These are phyloP conservation scores for Ceratosolen fusciceps DNA, from an alignment of 1,140 invertebrate species.

Conservation along the genomic window DNA sequence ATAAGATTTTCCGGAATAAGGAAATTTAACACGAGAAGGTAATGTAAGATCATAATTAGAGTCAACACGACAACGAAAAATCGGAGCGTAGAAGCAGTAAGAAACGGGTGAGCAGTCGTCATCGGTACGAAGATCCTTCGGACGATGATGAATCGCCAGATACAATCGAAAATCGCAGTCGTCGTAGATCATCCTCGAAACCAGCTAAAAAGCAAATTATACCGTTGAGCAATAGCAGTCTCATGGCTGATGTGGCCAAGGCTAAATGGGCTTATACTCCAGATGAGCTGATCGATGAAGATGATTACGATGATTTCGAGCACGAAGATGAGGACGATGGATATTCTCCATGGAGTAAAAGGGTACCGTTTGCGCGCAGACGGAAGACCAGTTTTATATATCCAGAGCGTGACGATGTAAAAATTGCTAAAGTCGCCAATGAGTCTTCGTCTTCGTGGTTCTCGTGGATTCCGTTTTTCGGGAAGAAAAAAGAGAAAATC, in stretches of 20 bases:
- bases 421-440: constrained; percentile 23
- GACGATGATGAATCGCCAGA: constrained; percentile 49
- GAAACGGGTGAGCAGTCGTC: constrained; percentile 52
- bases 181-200: constrained; percentile 28
- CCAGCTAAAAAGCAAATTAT: constrained; percentile 65
- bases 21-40: not conserved
- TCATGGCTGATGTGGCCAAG: constrained; percentile 63
- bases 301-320: constrained; percentile 51
- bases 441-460: constrained; percentile 57
- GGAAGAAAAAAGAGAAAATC: constrained; percentile 52
- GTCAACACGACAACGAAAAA: not conserved
- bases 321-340: constrained; percentile 47
- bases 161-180: not conserved
- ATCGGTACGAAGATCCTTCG: constrained; percentile 50
- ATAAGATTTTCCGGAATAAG: no score
- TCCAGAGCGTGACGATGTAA: constrained; percentile 50
- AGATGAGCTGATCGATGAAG: constrained; percentile 51
- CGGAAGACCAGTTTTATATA: constrained; percentile 50
- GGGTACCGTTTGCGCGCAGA: constrained; percentile 42
- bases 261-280: constrained; percentile 58
- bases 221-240: constrained; percentile 61
- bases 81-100: not conserved
- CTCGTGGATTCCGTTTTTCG: constrained; percentile 59
- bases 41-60: constrained; percentile 4
- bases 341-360: constrained; percentile 9